A percentile compares a stretch with the other conserved stretches of the same genome.
Conservation (phyloP, 2,797 vertebrate species). For the Hypotaenidia philippensis region DNA sequence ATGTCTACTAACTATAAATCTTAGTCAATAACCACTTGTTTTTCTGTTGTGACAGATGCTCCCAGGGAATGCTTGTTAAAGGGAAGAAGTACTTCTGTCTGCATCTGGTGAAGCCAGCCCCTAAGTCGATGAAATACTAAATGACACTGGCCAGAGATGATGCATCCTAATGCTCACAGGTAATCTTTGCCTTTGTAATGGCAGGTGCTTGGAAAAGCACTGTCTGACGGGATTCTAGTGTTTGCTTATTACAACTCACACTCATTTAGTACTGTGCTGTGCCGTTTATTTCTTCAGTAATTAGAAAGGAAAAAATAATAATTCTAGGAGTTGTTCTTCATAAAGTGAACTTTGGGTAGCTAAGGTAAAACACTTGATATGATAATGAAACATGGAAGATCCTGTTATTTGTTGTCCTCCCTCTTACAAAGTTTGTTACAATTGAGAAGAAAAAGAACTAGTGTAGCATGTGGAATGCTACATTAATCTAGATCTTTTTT, state of each 20-base stretch:
- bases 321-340: neutral
- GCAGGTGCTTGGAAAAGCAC: neutral
- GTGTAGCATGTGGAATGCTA: neutral
- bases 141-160: neutral
- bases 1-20: constrained; percentile 2
- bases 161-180: neutral
- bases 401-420: neutral
- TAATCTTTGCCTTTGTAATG: neutral
- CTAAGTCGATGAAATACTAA: neutral
- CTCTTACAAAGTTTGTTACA: neutral
- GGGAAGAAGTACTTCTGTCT: neutral
- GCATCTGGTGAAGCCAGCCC: neutral
- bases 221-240: fast-evolving
- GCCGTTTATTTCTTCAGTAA: neutral
- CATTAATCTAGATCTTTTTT: neutral
- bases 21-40: neutral
- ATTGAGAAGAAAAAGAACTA: neutral
- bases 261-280: neutral
- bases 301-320: neutral
- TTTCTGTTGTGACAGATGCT: constrained; percentile 25
- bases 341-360: neutral
- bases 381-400: neutral
- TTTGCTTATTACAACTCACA: neutral
- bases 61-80: neutral
- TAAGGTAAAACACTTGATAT: neutral